Evolutionary conservation across 2,888 invertebrate genomes (phyloP).

Genomic region (Drosophila rubida): DNA sequence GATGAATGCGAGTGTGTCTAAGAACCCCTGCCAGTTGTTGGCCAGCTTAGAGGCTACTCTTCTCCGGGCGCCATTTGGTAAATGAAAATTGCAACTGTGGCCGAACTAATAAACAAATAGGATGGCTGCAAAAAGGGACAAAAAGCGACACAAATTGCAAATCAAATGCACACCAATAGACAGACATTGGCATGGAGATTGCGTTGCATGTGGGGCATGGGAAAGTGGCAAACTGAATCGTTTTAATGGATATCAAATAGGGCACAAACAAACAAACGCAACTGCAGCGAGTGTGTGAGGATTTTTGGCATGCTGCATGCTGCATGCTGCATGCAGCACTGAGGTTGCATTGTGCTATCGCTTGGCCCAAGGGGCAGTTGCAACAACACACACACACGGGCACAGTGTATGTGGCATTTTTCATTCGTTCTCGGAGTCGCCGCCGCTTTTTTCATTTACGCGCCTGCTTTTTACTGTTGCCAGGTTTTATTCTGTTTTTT

Average conservation of each 20-base stretch:
- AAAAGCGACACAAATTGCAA: slow-evolving; percentile 72
- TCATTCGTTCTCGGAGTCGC: slow-evolving; percentile 42
- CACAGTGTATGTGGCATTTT: slow-evolving; percentile 53
- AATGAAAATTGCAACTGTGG: slow-evolving; percentile 56
- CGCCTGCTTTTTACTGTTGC: slow-evolving; percentile 79
- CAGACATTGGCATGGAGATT: slow-evolving; percentile 52
- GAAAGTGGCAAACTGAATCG: slow-evolving; percentile 68
- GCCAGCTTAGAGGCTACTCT: background rate
- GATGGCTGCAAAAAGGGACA: slow-evolving; percentile 39
- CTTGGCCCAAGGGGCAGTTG: slow-evolving; percentile 29
- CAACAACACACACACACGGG: too few species aligned
- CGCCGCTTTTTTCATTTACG: slow-evolving; percentile 64
- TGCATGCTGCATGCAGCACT: slow-evolving; percentile 19
- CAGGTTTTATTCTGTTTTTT: slow-evolving; percentile 38
- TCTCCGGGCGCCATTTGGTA: slow-evolving; percentile 15
- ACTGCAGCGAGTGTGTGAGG: slow-evolving; percentile 35
- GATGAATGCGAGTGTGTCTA: slow-evolving; percentile 3
- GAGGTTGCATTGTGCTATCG: slow-evolving; percentile 27
- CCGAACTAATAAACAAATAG: slow-evolving; percentile 69
- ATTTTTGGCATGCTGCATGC: slow-evolving; percentile 23
- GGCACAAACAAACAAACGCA: slow-evolving; percentile 58
- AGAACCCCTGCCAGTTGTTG: too few species aligned
- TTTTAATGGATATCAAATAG: slow-evolving; percentile 82
- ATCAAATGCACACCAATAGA: slow-evolving; percentile 58
- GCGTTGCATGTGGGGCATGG: slow-evolving; percentile 42